Conservation (phyloP, 2,888 invertebrate genomes). For the Rhamnusium bicolor region DNA sequence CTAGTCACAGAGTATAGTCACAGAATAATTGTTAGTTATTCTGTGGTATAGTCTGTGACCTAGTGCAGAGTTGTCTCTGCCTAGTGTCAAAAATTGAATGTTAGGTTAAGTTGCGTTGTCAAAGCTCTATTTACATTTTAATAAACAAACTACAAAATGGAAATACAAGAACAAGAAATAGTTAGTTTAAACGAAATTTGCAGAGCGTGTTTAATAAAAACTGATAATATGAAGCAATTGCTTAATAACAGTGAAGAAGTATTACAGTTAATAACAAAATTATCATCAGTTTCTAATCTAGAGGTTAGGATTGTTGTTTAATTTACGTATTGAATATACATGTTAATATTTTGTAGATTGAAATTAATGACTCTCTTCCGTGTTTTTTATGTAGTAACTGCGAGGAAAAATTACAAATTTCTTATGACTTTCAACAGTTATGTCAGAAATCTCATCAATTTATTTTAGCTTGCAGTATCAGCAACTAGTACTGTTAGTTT, state of each 20-base stretch:
- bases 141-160: neutral
- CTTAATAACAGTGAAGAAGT: conserved; percentile 44
- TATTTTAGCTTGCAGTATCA: conserved; percentile 38
- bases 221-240: conserved; percentile 52
- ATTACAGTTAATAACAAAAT: conserved; percentile 51
- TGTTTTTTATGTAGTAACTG: conserved; percentile 55
- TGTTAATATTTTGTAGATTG: conserved; percentile 46
- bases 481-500: neutral
- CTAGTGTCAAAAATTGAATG: too few species aligned
- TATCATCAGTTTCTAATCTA: conserved; percentile 49
- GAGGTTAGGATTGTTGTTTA: conserved; percentile 48
- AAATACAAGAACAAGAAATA: conserved; percentile 3
- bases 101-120: too few species aligned
- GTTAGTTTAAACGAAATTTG: conserved; percentile 53
- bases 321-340: neutral
- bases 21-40: too few species aligned
- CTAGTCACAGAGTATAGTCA: too few species aligned
- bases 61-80: too few species aligned
- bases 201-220: conserved; percentile 55
- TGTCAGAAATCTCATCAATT: conserved; percentile 55
- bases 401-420: conserved; percentile 57
- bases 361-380: conserved; percentile 50
- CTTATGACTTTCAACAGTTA: conserved; percentile 58
- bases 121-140: neutral
- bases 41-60: too few species aligned